Evolutionary conservation across 2,113 vertebrate genomes (phyloP).

Genomic region (Sciurus niger): DNA sequence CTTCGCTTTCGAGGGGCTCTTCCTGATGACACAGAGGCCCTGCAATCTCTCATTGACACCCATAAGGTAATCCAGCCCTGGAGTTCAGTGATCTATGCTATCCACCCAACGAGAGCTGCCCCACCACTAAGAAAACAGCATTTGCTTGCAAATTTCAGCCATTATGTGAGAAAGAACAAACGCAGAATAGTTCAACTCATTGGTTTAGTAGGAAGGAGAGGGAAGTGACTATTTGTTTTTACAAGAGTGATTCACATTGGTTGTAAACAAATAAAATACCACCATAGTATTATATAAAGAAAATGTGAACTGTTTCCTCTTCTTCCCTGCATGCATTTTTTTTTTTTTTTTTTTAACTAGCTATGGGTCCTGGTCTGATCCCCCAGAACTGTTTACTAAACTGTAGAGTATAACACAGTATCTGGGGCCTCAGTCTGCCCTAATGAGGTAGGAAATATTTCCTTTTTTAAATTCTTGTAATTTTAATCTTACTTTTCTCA

Average conservation of each 20-base stretch:
- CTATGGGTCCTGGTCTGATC: neutral
- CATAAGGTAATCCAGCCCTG: constrained; percentile 89
- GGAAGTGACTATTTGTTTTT: neutral
- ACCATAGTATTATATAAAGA: neutral
- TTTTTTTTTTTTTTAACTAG: no score
- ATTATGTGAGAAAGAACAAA: neutral
- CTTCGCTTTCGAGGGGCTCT: constrained; percentile 97
- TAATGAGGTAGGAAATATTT: neutral
- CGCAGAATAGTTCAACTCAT: neutral
- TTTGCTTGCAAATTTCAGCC: neutral
- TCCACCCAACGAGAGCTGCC: neutral
- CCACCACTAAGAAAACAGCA: neutral
- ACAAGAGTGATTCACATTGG: neutral
- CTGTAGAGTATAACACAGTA: neutral
- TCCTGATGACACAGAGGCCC: constrained; percentile 95
- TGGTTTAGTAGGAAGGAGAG: neutral
- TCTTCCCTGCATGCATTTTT: neutral
- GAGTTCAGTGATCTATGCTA: fast-evolving
- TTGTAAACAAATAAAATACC: neutral
- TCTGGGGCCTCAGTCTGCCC: neutral
- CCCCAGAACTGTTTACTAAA: neutral
- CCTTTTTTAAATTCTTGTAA: neutral
- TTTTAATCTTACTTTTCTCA: constrained; percentile 55
- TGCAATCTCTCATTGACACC: constrained; percentile 94
- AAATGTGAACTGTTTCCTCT: neutral